Conservation (phyloP, 2,113 vertebrate species). For the Catagonus wagneri region DNA sequence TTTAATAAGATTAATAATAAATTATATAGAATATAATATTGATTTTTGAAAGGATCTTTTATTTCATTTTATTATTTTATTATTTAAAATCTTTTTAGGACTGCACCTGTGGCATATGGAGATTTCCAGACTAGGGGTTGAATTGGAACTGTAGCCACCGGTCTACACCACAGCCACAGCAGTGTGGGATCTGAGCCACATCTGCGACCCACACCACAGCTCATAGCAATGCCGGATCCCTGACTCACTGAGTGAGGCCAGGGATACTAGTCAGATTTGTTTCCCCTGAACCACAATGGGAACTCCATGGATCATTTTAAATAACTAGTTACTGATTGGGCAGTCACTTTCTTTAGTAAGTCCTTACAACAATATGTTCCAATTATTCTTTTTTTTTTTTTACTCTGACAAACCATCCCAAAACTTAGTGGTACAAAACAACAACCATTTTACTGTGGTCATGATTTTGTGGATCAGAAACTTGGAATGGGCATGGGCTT, state of each 20-base stretch:
- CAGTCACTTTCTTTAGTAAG: not conserved
- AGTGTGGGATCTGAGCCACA: too few species aligned
- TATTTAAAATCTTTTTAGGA: too few species aligned
- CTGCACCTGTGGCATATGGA: too few species aligned
- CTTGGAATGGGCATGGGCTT: not conserved
- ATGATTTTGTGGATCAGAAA: not conserved
- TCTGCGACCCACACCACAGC: too few species aligned
- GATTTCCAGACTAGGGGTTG: too few species aligned
- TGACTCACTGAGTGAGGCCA: too few species aligned
- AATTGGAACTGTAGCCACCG: too few species aligned
- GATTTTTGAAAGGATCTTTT: slow-evolving; percentile 18
- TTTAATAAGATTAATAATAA: slow-evolving; percentile 62
- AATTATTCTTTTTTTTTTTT: not conserved
- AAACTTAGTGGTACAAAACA: not conserved
- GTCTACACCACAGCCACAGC: too few species aligned
- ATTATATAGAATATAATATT: not conserved
- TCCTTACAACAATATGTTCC: not conserved
- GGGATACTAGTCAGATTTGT: too few species aligned
- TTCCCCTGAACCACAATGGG: too few species aligned
- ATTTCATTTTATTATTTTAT: too few species aligned
- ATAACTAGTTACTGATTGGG: not conserved
- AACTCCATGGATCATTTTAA: not conserved
- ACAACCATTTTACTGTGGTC: not conserved
- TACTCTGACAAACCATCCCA: not conserved
- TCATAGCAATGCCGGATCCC: too few species aligned